Base-by-base conservation (phyloP, 1,140 invertebrate genomes). In the Agrilus planipennis region DNA sequence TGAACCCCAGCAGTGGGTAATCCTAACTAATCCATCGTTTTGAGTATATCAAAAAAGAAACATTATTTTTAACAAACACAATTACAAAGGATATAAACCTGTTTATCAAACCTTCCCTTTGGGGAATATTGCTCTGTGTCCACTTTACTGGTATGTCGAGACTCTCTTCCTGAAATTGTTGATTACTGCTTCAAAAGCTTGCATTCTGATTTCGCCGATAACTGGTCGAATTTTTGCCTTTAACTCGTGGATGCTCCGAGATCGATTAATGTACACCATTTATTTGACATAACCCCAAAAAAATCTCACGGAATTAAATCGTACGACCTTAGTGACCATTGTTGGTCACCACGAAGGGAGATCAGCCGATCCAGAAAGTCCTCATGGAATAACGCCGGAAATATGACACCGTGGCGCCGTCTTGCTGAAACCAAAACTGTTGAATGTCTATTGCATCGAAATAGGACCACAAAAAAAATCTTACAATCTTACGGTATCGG, bases 401-500 rank as follows among this genome's bases (percentile, higher is more conserved):
- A 11, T 20, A 20, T 20, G 34, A 20, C 34, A 35, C 4, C n/a
- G 16, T 35, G 9, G 34, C 15, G 14, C 34, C 34, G 19, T 35
- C 34, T 35, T 35, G 34, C 14, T 35, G 34, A 35, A 35, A 35
- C 34, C 34, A 35, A 7, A 35, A 20, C 34, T 35, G 9, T 20
- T 35, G 34, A 35, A 35, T 35, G 34, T 35, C 34, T 14, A 35
- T 7, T 35, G 15, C 7, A 20, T 35, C 18, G 34, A 20, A 35
- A 35, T 35, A 11, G 5, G 34, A 18, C 34, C 16, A 35, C 34
- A 35, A 35, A 35, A 35, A 15, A 16, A 17, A 14, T 35, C 34
- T 7, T 35, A 35, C 19, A 14, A 35, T 35, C 16, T 14, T 20
- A 35, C 34, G 34, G 34, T 35, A 35, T 20, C 34, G 15, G 29